Conservation (phyloP, 2,797 vertebrate species). For the Cynodonichthys magdalenae region DNA sequence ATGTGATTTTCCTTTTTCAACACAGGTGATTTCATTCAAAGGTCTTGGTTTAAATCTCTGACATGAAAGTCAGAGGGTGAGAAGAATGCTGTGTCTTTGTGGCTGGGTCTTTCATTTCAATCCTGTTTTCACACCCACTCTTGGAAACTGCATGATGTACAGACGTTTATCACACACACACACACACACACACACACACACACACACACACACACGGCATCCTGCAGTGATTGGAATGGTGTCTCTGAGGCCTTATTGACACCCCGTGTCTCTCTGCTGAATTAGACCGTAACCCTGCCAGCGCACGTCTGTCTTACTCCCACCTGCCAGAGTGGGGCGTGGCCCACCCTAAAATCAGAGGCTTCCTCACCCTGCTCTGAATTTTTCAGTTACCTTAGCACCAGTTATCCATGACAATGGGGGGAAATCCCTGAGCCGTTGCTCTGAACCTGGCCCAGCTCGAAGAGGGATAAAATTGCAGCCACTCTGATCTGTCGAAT, state of each 20-base stretch:
- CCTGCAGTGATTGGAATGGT: constrained; percentile 63
- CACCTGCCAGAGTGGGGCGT: constrained; percentile 63
- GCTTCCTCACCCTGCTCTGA: constrained; percentile 48
- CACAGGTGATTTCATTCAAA: too few relatives aligned
- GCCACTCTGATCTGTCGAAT: constrained; percentile 58
- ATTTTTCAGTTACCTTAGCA: constrained; percentile 40
- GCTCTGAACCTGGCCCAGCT: constrained; percentile 33
- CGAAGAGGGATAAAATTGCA: constrained; percentile 33
- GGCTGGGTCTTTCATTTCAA: not conserved
- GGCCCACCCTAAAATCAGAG: constrained; percentile 39
- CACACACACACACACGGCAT: constrained; percentile 5
- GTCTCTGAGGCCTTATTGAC: constrained; percentile 61
- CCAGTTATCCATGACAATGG: constrained; percentile 63
- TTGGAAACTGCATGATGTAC: too few relatives aligned
- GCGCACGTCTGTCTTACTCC: constrained; percentile 44
- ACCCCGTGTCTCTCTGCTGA: constrained; percentile 57
- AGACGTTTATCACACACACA: too few relatives aligned
- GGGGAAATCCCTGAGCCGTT: constrained; percentile 48
- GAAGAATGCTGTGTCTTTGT: too few relatives aligned
- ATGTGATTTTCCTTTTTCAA: too few relatives aligned
- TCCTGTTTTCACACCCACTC: constrained; percentile 1
- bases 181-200: not conserved
- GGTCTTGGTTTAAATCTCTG: too few relatives aligned
- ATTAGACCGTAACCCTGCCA: constrained; percentile 62
- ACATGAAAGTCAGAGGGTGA: too few relatives aligned